Evolutionary conservation across 2,113 vertebrate species (phyloP), one percentile per base, ranked within the genome.

Genomic region (Hippocampus barbouri): DNA sequence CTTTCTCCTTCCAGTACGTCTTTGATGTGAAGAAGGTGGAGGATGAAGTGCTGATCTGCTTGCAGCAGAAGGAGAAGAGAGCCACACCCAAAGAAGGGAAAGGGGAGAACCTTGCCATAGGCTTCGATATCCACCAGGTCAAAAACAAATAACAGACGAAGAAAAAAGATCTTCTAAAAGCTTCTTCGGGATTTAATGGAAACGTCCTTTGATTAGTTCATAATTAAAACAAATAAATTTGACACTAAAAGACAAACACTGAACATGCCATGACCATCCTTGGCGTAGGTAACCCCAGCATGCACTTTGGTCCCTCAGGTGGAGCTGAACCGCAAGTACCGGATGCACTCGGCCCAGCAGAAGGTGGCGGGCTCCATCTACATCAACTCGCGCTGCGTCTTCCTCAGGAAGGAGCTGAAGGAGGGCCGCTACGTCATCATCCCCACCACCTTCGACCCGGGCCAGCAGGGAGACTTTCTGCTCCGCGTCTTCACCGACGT

Each of bases 341-440:
- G 97, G 59, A 96, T 99, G 97, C 97, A 99, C 87, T 90, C 90
- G 11, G 78, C 93, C 60, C 97, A 98, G 93, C 93, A 96, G 83
- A 94, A 96, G 85, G 93, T 94, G 21, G 95, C 94, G 74, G 94
- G 95, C 79, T 98, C 97, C 87, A 92, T 95, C 82, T 99, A 97
- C 90, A 99, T 98, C 90, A 99, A 99, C 88, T 98, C 97, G 0
- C 96, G 97, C 77, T 96, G 95, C 0, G 94, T 99, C 77, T 98
- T 99, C 90, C 87, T 97, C 83, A 93, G 95, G 80, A 95, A 93
- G 0, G 96, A 98, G 73, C 90, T 98, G 84, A 94, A 94, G 49
- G 95, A 97, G 83, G 97, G 97, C 0, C 96, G 97, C 69, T 99
- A 98, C 0, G 94, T 98, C 88, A 94, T 99, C 89, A 92, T 99